Conservation (phyloP, 2,113 vertebrate species). For the Notechis scutatus region DNA sequence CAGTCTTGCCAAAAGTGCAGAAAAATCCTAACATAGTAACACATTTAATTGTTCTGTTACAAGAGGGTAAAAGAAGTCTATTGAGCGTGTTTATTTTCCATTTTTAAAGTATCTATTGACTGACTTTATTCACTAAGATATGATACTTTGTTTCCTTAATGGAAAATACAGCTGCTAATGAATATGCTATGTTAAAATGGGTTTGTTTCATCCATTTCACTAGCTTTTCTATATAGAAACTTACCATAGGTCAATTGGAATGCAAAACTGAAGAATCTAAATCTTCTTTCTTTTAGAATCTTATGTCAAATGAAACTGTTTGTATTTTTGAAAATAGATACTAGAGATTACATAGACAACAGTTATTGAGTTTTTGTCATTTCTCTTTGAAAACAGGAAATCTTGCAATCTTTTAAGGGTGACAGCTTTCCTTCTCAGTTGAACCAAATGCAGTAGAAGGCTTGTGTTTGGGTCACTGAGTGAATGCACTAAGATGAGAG, state of each 20-base stretch:
- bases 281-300: neutral
- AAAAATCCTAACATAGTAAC: neutral
- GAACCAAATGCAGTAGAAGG: neutral
- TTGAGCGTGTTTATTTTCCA: neutral
- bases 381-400: conserved; percentile 11
- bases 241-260: neutral
- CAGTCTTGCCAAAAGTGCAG: neutral
- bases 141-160: neutral
- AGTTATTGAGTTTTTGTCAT: neutral
- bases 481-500: neutral
- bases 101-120: neutral
- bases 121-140: neutral
- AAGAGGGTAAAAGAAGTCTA: neutral
- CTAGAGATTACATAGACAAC: neutral
- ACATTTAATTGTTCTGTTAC: neutral
- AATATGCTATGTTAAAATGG: neutral
- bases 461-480: neutral
- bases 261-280: neutral
- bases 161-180: neutral
- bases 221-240: neutral
- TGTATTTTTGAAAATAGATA: neutral
- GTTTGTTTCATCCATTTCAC: neutral
- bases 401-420: conserved; percentile 8
- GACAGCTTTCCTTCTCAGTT: conserved; percentile 6
- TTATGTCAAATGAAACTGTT: neutral